Base-by-base conservation (phyloP, 1,140 invertebrate genomes). In the Plutomurus gul region DNA sequence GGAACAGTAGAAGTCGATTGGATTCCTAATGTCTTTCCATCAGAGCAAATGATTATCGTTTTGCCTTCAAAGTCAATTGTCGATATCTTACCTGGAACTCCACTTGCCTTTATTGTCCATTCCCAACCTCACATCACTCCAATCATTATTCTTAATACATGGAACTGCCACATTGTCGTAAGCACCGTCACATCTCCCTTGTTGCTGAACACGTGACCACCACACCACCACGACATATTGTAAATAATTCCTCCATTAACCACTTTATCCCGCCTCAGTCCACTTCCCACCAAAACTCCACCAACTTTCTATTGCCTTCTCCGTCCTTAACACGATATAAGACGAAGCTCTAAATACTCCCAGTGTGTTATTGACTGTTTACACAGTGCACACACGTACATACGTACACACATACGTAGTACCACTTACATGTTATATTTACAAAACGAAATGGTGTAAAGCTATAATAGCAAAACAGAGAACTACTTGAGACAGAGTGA, bases 21-120 rank as follows among this genome's bases (percentile, higher is more conserved):
- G 56, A 65, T 27, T 65, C 56, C 56, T 65, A 65, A 65, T 65
- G 56, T 65, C 27, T 56, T 65, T 65, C 56, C 56, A 65, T 65
- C 56, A 25, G 56, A 65, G 56, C 56, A 65, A 65, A 65, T 65
- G 56, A 65, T 65, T 65, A 65, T 65, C 56, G 56, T 65, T 65
- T 51, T 65, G 56, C 56, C 56, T 65, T 30, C 3, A 30, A 65
- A 65, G 27, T 65, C 56, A 65, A 65, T 65, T 65, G 56, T 65
- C 56, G 56, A 65, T 65, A 65, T 65, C 56, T 65, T 65, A 65
- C 56, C 56, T 65, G 56, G 18, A 65, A 65, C 56, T 65, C 56
- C 27, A 65, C 56, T 65, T 30, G 6, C 27, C 56, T 65, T 65
- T 65, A 65, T 65, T 65, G 56, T 30, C 56, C 16, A 33, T 65